Conservation (phyloP, 2,113 vertebrate species). For the Sinocyclocheilus anophthalmus region DNA sequence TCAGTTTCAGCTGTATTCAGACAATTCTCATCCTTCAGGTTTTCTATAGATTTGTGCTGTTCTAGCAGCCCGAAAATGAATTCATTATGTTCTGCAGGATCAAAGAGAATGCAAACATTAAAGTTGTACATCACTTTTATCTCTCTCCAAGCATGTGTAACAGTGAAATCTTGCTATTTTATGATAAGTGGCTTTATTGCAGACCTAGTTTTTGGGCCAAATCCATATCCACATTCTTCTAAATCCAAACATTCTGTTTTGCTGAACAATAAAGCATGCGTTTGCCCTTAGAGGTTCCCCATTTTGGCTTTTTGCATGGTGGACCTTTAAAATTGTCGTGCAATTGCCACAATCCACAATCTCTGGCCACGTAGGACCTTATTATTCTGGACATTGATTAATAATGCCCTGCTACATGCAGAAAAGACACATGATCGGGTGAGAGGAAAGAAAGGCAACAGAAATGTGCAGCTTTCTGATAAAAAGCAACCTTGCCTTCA, state of each 20-base stretch:
- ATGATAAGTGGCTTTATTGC: background rate
- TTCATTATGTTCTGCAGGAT: constrained; percentile 25
- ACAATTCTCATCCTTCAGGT: background rate
- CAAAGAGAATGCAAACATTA: constrained; percentile 27
- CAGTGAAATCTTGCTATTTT: constrained; percentile 3
- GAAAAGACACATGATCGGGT: constrained; percentile 62
- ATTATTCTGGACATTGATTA: constrained; percentile 71
- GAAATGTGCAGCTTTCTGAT: constrained; percentile 74
- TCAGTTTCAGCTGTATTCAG: background rate
- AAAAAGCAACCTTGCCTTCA: constrained; percentile 66
- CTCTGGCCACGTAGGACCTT: constrained; percentile 57
- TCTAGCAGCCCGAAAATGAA: constrained; percentile 2
- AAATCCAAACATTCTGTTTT: background rate
- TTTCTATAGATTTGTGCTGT: constrained; percentile 6
- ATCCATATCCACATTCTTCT: constrained; percentile 26
- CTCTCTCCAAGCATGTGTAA: constrained; percentile 5
- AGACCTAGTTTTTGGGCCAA: constrained; percentile 10
- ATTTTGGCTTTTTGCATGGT: constrained; percentile 50
- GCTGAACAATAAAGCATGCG: constrained; percentile 25
- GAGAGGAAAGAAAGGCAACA: constrained; percentile 48
- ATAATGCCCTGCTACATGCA: constrained; percentile 64
- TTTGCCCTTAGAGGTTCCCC: constrained; percentile 41
- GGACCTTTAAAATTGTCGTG: constrained; percentile 55
- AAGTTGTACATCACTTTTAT: constrained; percentile 21
- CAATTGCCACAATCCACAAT: constrained; percentile 59